Evolutionary conservation across 1,140 invertebrate species (phyloP).

Genomic region (Chironomus striatipennis): DNA sequence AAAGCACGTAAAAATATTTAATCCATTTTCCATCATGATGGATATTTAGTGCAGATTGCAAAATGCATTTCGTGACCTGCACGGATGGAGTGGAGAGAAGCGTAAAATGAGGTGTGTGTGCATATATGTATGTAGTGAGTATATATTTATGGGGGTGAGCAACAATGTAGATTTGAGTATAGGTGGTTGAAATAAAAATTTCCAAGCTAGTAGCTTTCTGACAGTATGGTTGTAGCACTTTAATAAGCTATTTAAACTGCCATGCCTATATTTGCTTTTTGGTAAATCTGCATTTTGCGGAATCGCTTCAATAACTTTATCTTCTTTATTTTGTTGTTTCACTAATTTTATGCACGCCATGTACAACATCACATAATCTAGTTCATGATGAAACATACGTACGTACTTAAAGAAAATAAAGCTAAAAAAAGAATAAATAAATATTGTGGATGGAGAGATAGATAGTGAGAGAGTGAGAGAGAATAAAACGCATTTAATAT

Average conservation of each 20-base stretch:
- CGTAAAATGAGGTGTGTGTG: not conserved
- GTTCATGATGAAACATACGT: not conserved
- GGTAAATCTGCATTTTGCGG: too few relatives aligned
- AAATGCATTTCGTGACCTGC: slow-evolving; percentile 13
- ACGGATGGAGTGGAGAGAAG: not conserved
- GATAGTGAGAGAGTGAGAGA: not conserved
- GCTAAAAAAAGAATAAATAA: too few relatives aligned
- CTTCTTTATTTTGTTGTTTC: not conserved
- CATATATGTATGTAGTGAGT: too few relatives aligned
- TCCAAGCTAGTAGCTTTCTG: not conserved
- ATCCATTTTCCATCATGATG: slow-evolving; percentile 23
- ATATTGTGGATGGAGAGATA: not conserved
- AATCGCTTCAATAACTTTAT: not conserved
- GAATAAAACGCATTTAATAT: slow-evolving; percentile 5
- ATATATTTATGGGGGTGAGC: not conserved
- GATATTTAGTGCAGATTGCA: slow-evolving; percentile 10
- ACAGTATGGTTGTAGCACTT: too few relatives aligned
- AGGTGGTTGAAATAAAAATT: not conserved
- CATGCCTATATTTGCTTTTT: too few relatives aligned
- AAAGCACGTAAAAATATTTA: slow-evolving; percentile 17
- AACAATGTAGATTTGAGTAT: not conserved
- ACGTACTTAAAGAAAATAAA: too few relatives aligned
- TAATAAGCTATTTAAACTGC: too few relatives aligned
- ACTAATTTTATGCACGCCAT: not conserved
- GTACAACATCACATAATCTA: slow-evolving; percentile 1